These are phyloP conservation scores for Idaea straminata DNA, from an alignment of 2,888 invertebrate species.

Conservation along the genomic window DNA sequence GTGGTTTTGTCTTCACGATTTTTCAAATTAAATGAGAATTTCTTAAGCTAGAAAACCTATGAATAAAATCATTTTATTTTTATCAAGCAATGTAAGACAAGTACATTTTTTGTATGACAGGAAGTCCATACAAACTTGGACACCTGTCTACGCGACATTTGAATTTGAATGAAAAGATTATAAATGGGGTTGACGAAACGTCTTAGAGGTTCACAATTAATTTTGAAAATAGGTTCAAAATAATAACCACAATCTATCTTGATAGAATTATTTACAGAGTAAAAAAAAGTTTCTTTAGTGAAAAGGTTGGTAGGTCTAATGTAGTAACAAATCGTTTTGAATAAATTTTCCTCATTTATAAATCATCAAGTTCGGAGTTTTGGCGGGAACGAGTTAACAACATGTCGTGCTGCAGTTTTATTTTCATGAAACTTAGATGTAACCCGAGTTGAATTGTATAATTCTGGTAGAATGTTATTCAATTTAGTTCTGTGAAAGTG, in stretches of 20 bases:
- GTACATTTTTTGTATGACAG: constrained; percentile 43
- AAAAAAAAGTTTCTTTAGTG: no score
- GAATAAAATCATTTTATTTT: constrained; percentile 27
- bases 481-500: no score
- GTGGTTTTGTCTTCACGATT: not conserved
- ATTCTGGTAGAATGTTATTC: no score
- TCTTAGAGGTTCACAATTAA: not conserved
- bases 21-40: not conserved
- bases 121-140: constrained; percentile 62
- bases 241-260: not conserved
- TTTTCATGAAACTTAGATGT: no score
- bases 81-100: constrained; percentile 25
- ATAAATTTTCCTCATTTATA: no score
- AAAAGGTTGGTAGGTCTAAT: no score
- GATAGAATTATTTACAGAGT: no score
- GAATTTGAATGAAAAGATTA: constrained; percentile 61
- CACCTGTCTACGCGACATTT: constrained; percentile 61
- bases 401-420: no score
- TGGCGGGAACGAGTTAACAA: no score
- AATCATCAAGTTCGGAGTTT: no score
- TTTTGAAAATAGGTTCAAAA: not conserved
- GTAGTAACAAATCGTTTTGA: no score
- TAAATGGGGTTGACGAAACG: constrained; percentile 50
- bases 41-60: constrained; percentile 10
- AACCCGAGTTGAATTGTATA: no score